Base-by-base conservation (phyloP, 2,888 invertebrate species). In the Lysandra bellargus region DNA sequence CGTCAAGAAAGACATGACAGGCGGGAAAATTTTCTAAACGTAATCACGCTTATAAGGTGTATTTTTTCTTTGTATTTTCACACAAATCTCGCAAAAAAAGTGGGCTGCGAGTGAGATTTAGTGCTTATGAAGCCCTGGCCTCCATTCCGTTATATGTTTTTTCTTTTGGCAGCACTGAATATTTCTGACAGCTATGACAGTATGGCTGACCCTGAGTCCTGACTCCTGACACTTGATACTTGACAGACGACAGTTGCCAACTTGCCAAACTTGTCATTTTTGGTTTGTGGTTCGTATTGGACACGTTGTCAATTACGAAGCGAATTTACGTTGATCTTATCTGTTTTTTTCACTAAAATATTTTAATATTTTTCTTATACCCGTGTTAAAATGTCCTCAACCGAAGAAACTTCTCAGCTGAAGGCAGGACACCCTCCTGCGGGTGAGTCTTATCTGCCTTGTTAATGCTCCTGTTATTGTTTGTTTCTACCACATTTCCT, bases 361-460 rank as follows among this genome's bases (percentile, higher is more conserved):
- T 80, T 82, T 80, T 76, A 73, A 80, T 80, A 57, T 53, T 76
- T 57, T 76, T 17, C 12, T 14, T 53, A 33, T 57, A 30, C 30
- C 5, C 17, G 30, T 53, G 30, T 30, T 53, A 76, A 30, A 76
- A 94, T 94, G 94, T 94, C 94, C 83, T 91, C 94, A 12, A 85
- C 90, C 57, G 94, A 94, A 86, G 96, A 96, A 85, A 97, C 96
- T 83, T 89, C 95, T 80, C 96, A 97, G 90, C 95, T 97, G 64
- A 97, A 98, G 88, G 98, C 96, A 83, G 98, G 98, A 80, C 98
- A 98, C 92, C 98, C 98, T 83, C 98, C 98, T 86, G 98, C 98
- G 95, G 97, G 98, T 98, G 95, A 95, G 89, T 64, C 30, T 84
- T 12, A 12, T 53, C 0, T 82, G 81, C 72, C 64, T 80, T 83